Base-by-base conservation (phyloP, 1,140 invertebrate genomes). In the Heliconius hewitsoni region DNA sequence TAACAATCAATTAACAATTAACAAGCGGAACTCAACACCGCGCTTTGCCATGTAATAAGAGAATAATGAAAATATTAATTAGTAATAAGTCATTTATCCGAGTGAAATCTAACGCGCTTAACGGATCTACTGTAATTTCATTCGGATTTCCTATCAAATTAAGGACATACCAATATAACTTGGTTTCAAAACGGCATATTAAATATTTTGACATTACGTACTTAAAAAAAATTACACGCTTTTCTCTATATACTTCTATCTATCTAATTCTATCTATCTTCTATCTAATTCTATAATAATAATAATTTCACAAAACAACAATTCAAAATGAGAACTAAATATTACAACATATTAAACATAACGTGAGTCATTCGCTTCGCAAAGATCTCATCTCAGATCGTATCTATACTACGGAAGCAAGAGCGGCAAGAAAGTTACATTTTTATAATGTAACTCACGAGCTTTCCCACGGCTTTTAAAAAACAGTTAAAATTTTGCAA, bases 371-470 rank as follows among this genome's bases (percentile, higher is more conserved):
- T 83, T 77, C 83, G 87, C 88, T 87, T 90, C 82, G 89, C 88
- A 80, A 87, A 78, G 82, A 88, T 89, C 87, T 83, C 89, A 91
- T 91, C 91, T 83, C 16, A 73, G 90, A 93, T 91, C 55, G 34
- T 88, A 93, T 93, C 90, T 76, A 74, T 30, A 73, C 87, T 87
- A 91, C 91, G 89, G 91, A 89, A 92, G 91, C 91, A 74, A 73
- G 81, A 75, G 76, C 84, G 84, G 84, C 90, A 90, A 89, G 91
- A 93, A 90, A 93, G 91, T 85, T 86, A 82, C 82, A 91, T 93
- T 92, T 93, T 93, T 93, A 89, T 83, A 79, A 79, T 85, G 84
- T 87, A 91, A 88, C 83, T 91, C 89, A 91, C 86, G 74, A 50
- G 50, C 23, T 18, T 93, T 92, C 91, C 88, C 91, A 93, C 91